Base-by-base conservation (phyloP, 2,797 vertebrate genomes). In the Diglossa cyanea region DNA sequence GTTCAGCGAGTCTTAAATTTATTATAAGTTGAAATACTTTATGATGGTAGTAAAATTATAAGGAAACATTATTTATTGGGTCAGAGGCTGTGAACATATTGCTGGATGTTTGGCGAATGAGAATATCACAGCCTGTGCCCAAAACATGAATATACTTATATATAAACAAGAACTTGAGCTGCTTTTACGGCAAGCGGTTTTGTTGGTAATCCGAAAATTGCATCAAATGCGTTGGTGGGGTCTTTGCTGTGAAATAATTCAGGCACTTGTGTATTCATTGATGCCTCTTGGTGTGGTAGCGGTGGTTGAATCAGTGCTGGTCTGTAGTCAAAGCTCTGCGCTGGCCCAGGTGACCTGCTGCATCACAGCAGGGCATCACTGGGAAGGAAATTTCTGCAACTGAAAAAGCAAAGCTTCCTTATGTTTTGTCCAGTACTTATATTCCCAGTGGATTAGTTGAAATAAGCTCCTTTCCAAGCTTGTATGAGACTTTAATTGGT, bases 61-160 rank as follows among this genome's bases (percentile, higher is more conserved):
- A 16, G 28, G 28, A 40, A 79, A 15, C 9, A 6, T 58, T 51
- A 9, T 68, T 66, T 68, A 51, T 50, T 74, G 31, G 15, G 35
- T 84, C 10, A 3, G 51, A 54, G 65, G 33, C 45, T 61, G 13
- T 42, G 20, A 66, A n/a, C 63, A 4, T 47, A 4, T 39, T 63
- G 35, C 42, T 54, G 23, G 16, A 20, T 47, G 4, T 40, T 68
- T 72, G 50, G 20, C 8, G 30, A 83, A 45, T 0, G 7, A 47
- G 19, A 45, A 4, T 71, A 51, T 51, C 18, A 4, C 25, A 75
- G 45, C 30, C 20, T 68, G 6, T 66, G 28, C 25, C 23, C 16
- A 11, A 50, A 57, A 10, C 48, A 35, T 17, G 39, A 15, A 1
- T 57, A 5, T 50, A 23, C 9, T 66, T 65, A 25, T 0, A 4